A percentile compares a stretch with the other conserved stretches of the same genome.
Evolutionary conservation across 2,888 invertebrate species (phyloP).

Genomic region (Icerya purchasi): DNA sequence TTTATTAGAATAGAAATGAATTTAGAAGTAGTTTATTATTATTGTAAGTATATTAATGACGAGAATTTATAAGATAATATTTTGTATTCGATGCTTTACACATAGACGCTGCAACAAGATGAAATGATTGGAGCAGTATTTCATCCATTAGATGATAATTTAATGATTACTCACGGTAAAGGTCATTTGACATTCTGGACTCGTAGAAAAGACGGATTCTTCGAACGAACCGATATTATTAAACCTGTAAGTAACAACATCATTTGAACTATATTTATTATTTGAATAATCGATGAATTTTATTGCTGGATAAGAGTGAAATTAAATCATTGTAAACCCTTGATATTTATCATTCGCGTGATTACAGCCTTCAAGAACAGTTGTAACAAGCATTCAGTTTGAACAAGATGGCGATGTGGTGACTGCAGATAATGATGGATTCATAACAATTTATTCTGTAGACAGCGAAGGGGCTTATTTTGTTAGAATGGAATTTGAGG

Average conservation of each 20-base stretch:
- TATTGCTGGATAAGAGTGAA: background rate
- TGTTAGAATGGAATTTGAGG: conserved; percentile 70
- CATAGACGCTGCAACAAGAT: conserved; percentile 77
- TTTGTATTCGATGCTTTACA: conserved; percentile 16
- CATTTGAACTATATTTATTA: conserved; percentile 7
- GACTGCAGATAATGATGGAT: conserved; percentile 77
- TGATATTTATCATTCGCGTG: background rate
- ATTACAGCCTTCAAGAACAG: conserved; percentile 51
- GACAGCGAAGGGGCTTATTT: conserved; percentile 77
- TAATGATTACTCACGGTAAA: conserved; percentile 75
- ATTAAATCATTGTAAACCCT: background rate
- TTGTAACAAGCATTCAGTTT: conserved; percentile 70
- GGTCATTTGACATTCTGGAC: conserved; percentile 87
- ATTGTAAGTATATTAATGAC: background rate
- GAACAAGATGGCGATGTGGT: conserved; percentile 81
- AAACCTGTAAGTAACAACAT: conserved; percentile 38
- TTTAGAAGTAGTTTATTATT: background rate
- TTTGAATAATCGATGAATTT: too few species aligned
- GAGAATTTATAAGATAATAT: background rate
- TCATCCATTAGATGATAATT: conserved; percentile 75
- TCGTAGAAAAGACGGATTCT: conserved; percentile 71
- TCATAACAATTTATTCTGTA: conserved; percentile 73
- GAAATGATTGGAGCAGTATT: conserved; percentile 72
- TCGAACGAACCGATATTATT: conserved; percentile 69
- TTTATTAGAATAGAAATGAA: conserved; percentile 45